Base-by-base conservation (phyloP, 2,888 invertebrate genomes). In the Aphrophora alni region DNA sequence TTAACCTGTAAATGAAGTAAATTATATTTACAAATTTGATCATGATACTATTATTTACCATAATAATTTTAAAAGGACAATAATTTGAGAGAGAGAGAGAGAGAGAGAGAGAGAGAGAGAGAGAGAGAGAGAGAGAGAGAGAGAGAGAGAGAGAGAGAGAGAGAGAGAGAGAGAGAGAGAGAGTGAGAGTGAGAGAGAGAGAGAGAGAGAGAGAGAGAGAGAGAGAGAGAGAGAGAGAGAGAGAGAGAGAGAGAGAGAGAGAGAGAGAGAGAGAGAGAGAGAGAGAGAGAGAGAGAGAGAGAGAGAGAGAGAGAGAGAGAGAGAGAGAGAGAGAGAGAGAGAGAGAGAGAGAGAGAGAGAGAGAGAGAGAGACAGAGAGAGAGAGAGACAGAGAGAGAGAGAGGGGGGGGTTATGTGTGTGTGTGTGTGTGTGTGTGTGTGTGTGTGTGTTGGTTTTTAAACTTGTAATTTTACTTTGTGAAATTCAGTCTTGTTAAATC, bases 91-190 rank as follows among this genome's bases (percentile, higher is more conserved):
- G n/a, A n/a, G n/a, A n/a, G n/a, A n/a, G n/a, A n/a, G n/a, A n/a
- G n/a, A n/a, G n/a, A n/a, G n/a, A n/a, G n/a, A n/a, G n/a, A n/a
- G n/a, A n/a, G n/a, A n/a, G 70, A 70, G 70, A 70, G 70, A 70
- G 70, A 70, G 70, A 70, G 70, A 70, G 70, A 70, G 70, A 70
- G 70, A 70, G 70, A 70, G 70, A 70, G 70, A 70, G 70, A 70
- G 70, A 70, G 70, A 70, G 70, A 70, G 70, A 70, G 70, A 70
- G 70, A 70, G 70, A 70, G 70, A 70, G 70, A 70, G 70, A 70
- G 70, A 70, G 70, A 70, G 70, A 70, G 70, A 70, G 70, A 70
- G 70, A 70, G 70, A 70, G 70, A 70, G 70, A 70, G 70, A 70
- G 70, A 70, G 70, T 14, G 70, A 70, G 70, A 70, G 70, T 14